Percentiles rank a stretch among this genome's conserved stretches.
phyloP scores from a whole-genome alignment of 2,797 vertebrate species.

The Staurois parvus region DNA sequence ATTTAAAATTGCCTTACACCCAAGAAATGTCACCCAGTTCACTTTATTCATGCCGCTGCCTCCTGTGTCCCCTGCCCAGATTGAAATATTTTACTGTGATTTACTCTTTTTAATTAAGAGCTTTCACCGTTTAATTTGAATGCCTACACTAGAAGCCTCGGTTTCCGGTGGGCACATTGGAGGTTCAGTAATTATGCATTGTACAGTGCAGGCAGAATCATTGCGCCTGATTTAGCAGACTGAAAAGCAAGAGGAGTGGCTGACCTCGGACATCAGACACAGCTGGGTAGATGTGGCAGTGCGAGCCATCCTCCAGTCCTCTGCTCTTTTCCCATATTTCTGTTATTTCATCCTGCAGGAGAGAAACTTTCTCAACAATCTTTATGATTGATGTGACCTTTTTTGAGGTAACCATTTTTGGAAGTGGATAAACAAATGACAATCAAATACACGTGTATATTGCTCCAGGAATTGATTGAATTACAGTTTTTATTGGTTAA shows the following conservation, averaged over 20 bases:
- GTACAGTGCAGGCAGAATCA: slow-evolving; percentile 69
- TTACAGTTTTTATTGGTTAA: no score
- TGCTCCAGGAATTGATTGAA: no score
- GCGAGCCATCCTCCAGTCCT: background rate
- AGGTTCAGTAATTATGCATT: slow-evolving; percentile 70
- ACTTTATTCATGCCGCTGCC: slow-evolving; percentile 43
- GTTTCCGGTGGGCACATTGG: slow-evolving; percentile 69
- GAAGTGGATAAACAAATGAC: no score
- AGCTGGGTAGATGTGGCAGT: background rate
- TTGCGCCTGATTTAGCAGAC: slow-evolving; percentile 8
- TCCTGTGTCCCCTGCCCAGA: slow-evolving; percentile 1
- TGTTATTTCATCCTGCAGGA: background rate
- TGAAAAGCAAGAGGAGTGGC: background rate
- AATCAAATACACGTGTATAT: no score
- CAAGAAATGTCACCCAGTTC: slow-evolving; percentile 30
- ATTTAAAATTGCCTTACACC: slow-evolving; percentile 33
- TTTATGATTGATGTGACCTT: no score
- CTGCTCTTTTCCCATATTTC: background rate
- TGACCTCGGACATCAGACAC: slow-evolving; percentile 14
- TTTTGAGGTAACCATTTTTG: no score
- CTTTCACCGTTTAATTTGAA: slow-evolving; percentile 73
- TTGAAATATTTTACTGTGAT: slow-evolving; percentile 54
- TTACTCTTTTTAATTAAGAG: slow-evolving; percentile 72
- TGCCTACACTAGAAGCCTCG: slow-evolving; percentile 70
- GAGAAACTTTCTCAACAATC: no score